Conservation (phyloP, 2,113 vertebrate species). For the Odobenus rosmarus region DNA sequence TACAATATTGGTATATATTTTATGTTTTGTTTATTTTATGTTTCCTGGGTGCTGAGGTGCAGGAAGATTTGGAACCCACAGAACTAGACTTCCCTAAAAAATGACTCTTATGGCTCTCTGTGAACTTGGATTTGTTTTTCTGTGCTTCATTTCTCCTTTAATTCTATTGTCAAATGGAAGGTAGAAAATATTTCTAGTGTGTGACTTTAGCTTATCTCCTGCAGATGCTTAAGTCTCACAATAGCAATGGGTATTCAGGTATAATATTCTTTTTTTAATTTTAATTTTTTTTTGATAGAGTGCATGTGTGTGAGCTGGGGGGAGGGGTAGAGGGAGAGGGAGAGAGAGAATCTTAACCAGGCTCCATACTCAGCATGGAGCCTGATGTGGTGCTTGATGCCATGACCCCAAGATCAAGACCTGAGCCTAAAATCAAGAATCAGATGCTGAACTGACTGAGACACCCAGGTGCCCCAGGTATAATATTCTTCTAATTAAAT, state of each 20-base stretch:
- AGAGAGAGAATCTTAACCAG: not conserved
- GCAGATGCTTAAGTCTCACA: not conserved
- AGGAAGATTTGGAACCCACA: not conserved
- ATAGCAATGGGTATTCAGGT: not conserved
- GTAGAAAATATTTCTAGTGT: not conserved
- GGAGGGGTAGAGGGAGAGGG: not conserved
- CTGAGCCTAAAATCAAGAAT: too few relatives aligned
- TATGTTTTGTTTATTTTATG: conserved; percentile 1
- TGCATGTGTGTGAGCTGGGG: not conserved
- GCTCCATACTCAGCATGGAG: too few relatives aligned
- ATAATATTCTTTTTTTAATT: not conserved
- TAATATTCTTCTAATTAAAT: not conserved
- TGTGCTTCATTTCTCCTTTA: not conserved
- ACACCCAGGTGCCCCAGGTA: not conserved
- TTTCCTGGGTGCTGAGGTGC: not conserved
- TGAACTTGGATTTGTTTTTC: not conserved
- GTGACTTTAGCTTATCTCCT: not conserved
- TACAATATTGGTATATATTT: not conserved
- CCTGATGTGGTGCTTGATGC: too few relatives aligned
- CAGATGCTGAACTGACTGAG: not conserved
- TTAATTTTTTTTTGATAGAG: not conserved
- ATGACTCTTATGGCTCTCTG: not conserved
- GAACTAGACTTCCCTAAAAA: not conserved
- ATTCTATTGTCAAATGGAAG: not conserved
- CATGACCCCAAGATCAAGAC: too few relatives aligned